A percentile compares a stretch with the other conserved stretches of the same genome.
Evolutionary conservation across 2,113 vertebrate genomes (phyloP).

Genomic region (Pseudorasbora parva): DNA sequence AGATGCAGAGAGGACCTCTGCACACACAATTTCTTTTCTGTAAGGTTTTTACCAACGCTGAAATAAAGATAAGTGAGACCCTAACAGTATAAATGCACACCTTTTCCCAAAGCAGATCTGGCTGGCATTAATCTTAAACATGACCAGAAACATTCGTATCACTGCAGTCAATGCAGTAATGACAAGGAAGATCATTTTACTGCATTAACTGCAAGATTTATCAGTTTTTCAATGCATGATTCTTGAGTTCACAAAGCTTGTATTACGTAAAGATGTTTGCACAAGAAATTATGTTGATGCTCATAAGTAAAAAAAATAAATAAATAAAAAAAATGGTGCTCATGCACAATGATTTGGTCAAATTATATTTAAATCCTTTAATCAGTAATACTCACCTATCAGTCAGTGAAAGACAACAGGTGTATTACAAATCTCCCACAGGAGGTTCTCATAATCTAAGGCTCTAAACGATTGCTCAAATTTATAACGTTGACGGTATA

Average conservation of each 20-base stretch:
- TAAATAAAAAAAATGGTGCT: too few species aligned
- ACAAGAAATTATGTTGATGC: conserved; percentile 11
- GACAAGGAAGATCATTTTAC: conserved; percentile 7
- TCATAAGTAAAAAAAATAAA: conserved; percentile 14
- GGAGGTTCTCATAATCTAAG: not conserved
- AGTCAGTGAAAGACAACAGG: not conserved
- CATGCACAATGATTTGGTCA: not conserved
- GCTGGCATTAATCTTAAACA: conserved; percentile 10
- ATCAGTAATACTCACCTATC: not conserved
- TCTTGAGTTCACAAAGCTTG: not conserved
- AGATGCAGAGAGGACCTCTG: conserved; percentile 5
- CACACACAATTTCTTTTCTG: too few species aligned
- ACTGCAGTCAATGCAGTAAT: conserved; percentile 26
- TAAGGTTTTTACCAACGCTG: too few species aligned
- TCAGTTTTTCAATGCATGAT: conserved; percentile 1
- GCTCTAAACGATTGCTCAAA: not conserved
- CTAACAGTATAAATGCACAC: conserved; percentile 16
- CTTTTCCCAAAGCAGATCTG: conserved; percentile 52
- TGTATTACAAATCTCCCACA: not conserved
- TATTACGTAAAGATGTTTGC: conserved; percentile 11
- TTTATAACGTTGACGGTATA: not conserved
- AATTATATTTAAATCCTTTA: not conserved
- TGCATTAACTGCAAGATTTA: not conserved
- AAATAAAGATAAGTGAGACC: too few species aligned
- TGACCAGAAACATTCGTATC: not conserved